Conservation (phyloP, 2,797 vertebrate species). For the Borostomias antarcticus region DNA sequence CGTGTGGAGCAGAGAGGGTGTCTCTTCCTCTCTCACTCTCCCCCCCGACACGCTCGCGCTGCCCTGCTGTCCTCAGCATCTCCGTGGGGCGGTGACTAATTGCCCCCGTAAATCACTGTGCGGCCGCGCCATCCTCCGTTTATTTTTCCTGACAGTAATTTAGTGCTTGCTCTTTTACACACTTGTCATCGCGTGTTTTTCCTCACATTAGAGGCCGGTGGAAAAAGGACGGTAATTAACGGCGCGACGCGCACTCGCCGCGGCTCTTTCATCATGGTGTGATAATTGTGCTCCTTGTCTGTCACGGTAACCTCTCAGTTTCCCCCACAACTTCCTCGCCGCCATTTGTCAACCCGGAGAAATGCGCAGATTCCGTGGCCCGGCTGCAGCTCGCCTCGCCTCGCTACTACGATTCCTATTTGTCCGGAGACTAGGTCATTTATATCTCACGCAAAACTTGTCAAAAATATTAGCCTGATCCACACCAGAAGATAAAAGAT, state of each 20-base stretch:
- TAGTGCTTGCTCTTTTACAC: constrained; percentile 99
- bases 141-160: constrained; percentile 99
- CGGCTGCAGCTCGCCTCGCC: constrained; percentile 70
- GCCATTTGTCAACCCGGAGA: constrained; percentile 92
- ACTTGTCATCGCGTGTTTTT: constrained; percentile 99
- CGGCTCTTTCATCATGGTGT: constrained; percentile 98
- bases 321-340: constrained; percentile 74
- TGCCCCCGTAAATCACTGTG: constrained; percentile 98
- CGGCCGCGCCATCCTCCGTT: constrained; percentile 89
- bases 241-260: constrained; percentile 81
- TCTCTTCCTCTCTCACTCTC: constrained; percentile 9
- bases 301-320: constrained; percentile 92
- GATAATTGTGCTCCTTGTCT: constrained; percentile 99
- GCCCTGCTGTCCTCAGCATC: constrained; percentile 89
- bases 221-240: constrained; percentile 99
- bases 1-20: constrained; percentile 56
- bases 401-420: constrained; percentile 77
- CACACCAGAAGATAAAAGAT: constrained; percentile 78
- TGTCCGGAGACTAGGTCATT: constrained; percentile 85
- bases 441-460: constrained; percentile 81
- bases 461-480: constrained; percentile 86
- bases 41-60: constrained; percentile 58
- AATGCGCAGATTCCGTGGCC: constrained; percentile 65
- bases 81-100: constrained; percentile 97
- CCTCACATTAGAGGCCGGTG: constrained; percentile 98